phyloP scores from a whole-genome alignment of 2,888 invertebrate species.

The Hydraecia micacea region DNA sequence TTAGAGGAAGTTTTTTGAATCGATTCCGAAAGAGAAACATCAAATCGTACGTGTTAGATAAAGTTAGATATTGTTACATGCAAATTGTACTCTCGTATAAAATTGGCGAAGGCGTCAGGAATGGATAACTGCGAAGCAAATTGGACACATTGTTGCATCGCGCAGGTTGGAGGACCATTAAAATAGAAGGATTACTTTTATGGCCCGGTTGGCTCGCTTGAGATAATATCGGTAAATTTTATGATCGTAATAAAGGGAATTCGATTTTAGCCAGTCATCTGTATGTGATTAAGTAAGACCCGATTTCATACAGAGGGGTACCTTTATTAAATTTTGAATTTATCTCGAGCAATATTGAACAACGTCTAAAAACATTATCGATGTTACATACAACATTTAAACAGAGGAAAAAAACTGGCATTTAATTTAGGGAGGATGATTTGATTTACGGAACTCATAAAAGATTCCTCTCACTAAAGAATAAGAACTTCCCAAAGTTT shows the following conservation, averaged over 20 bases:
- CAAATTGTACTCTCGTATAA: slow-evolving; percentile 71
- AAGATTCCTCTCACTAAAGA: slow-evolving; percentile 83
- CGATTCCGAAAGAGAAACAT: slow-evolving; percentile 25
- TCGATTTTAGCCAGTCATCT: slow-evolving; percentile 88
- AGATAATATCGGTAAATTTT: slow-evolving; percentile 90
- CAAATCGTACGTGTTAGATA: slow-evolving; percentile 43
- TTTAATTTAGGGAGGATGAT: slow-evolving; percentile 77
- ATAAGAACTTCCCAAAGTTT: slow-evolving; percentile 87
- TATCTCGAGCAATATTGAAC: slow-evolving; percentile 65
- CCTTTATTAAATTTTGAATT: slow-evolving; percentile 65
- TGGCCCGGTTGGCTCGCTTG: slow-evolving; percentile 86
- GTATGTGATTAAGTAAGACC: slow-evolving; percentile 84
- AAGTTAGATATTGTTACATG: slow-evolving; percentile 62
- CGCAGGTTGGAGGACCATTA: slow-evolving; percentile 87
- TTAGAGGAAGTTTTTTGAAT: slow-evolving; percentile 52
- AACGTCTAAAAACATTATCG: slow-evolving; percentile 49
- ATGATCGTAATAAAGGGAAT: slow-evolving; percentile 88
- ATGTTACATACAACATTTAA: slow-evolving; percentile 49
- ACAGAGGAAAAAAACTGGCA: slow-evolving; percentile 61
- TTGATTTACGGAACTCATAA: slow-evolving; percentile 84
- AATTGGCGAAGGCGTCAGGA: slow-evolving; percentile 70
- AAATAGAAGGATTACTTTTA: slow-evolving; percentile 90
- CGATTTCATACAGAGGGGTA: slow-evolving; percentile 70
- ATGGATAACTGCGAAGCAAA: slow-evolving; percentile 75
- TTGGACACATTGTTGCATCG: slow-evolving; percentile 87